Base-by-base conservation (phyloP, 1,140 invertebrate species). In the Drosophila santomea region DNA sequence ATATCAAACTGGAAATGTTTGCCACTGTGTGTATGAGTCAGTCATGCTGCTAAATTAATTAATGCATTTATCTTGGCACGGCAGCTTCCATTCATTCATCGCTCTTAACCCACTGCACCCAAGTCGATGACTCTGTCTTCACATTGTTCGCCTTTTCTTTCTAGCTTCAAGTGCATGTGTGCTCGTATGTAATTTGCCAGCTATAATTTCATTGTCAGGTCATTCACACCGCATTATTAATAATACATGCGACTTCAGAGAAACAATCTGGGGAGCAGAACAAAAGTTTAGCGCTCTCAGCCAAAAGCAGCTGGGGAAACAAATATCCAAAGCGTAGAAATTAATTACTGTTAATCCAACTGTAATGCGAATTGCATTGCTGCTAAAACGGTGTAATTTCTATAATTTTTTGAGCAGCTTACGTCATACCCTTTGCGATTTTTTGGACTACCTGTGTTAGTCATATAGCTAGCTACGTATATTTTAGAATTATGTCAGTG, bases 201-300 rank as follows among this genome's bases (percentile, higher is more conserved):
- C 15, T 71, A 69, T 71, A 71, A 71, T 71, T 69, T 71, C 64
- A 71, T 69, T 71, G 51, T 57, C 67, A 38, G 67, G 67, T 71
- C 67, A 69, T 71, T 71, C 67, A 71, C 67, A 69, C 69, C 43
- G 51, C 64, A 17, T 69, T 57, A 57, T 47, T 47, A 56, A 56
- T 35, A 67, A 57, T 56, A 47, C 52, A 56, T 48, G 25, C 35
- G n/a, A 51, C n/a, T 51, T 17, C 45, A 60, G 32, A 57, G 55
- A 59, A 23, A 36, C 32, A 41, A 64, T 38, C 45, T 32, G 11
- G 14, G 35, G 35, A 36, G 41, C 25, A 69, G 67, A 69, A 69
- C 62, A 56, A 23, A 71, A 68, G 25, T 69, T 36, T 17, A 41
- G 54, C 6, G 35, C 56, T 15, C 25, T 39, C 7, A 15, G 5